These are phyloP conservation scores for Coregonus ussuriensis DNA, from an alignment of 2,797 vertebrate genomes.

Conservation along the genomic window DNA sequence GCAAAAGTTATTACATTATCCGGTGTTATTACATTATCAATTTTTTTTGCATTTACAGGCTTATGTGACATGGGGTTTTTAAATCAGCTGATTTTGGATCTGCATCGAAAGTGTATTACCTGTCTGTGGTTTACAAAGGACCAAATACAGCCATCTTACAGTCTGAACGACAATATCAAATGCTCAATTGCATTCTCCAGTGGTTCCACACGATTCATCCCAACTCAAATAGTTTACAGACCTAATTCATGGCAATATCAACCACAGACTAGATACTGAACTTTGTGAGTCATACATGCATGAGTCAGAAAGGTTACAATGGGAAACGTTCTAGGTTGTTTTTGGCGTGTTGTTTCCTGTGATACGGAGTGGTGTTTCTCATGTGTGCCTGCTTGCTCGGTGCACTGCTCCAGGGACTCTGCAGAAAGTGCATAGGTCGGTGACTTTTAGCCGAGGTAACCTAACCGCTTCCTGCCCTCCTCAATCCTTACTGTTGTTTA, in stretches of 20 bases:
- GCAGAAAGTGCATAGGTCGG: constrained; percentile 30
- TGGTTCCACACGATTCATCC: too few species aligned
- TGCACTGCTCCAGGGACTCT: not conserved
- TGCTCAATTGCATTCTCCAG: too few species aligned
- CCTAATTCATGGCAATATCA: too few species aligned
- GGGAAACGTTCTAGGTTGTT: not conserved
- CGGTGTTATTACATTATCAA: too few species aligned
- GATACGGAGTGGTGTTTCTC: not conserved
- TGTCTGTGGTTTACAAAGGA: too few species aligned
- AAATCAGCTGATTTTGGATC: not conserved
- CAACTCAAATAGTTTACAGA: too few species aligned
- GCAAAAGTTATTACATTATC: too few species aligned
- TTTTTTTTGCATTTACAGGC: not conserved
- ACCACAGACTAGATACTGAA: too few species aligned
- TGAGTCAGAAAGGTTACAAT: not conserved
- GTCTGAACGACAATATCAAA: too few species aligned
- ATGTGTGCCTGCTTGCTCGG: not conserved
- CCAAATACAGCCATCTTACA: too few species aligned
- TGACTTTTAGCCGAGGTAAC: constrained; percentile 35
- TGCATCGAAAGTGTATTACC: too few species aligned
- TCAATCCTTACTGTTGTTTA: constrained; percentile 44
- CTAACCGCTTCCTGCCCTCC: constrained; percentile 35
- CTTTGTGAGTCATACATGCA: too few species aligned
- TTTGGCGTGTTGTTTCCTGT: not conserved
- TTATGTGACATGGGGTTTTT: not conserved